These are phyloP conservation scores for Drosophila silvestris DNA, from an alignment of 2,888 invertebrate species.

Conservation along the genomic window DNA sequence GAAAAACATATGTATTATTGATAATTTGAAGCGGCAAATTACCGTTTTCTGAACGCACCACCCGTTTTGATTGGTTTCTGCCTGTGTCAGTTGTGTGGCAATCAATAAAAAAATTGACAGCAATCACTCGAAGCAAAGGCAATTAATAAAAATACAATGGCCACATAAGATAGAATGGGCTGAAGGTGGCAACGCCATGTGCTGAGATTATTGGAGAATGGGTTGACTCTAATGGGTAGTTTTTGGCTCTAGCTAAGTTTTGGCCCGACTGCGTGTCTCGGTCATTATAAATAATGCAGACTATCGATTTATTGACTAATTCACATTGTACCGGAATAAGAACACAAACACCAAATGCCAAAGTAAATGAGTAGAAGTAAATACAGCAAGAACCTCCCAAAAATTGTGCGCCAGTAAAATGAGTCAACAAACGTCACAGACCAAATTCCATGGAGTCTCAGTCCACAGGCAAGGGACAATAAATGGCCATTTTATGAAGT, in stretches of 20 bases:
- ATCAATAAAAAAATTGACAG: slow-evolving; percentile 64
- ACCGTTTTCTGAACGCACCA: background rate
- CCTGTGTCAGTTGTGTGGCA: slow-evolving; percentile 24
- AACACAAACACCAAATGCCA: slow-evolving; percentile 49
- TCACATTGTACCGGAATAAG: slow-evolving; percentile 49
- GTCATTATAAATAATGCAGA: slow-evolving; percentile 72
- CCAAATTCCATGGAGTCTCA: slow-evolving; percentile 22
- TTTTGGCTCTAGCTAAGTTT: slow-evolving; percentile 32
- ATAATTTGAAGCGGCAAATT: slow-evolving; percentile 12
- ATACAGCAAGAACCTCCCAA: slow-evolving; percentile 17
- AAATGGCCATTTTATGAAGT: slow-evolving; percentile 78
- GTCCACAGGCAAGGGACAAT: slow-evolving; percentile 42
- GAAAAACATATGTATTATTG: slow-evolving; percentile 5
- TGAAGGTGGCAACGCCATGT: slow-evolving; percentile 29
- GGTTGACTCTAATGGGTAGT: slow-evolving; percentile 23
- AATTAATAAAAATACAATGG: slow-evolving; percentile 61
- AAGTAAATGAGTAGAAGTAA: slow-evolving; percentile 39
- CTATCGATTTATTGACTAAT: slow-evolving; percentile 77
- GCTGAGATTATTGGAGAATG: slow-evolving; percentile 43
- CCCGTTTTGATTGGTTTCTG: slow-evolving; percentile 17
- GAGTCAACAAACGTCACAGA: slow-evolving; percentile 65
- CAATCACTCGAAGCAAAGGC: slow-evolving; percentile 64
- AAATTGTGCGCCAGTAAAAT: slow-evolving; percentile 67
- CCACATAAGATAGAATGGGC: slow-evolving; percentile 11
- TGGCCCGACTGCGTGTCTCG: slow-evolving; percentile 45